Base-by-base conservation (phyloP, 2,113 vertebrate species). In the Pithys albifrons region DNA sequence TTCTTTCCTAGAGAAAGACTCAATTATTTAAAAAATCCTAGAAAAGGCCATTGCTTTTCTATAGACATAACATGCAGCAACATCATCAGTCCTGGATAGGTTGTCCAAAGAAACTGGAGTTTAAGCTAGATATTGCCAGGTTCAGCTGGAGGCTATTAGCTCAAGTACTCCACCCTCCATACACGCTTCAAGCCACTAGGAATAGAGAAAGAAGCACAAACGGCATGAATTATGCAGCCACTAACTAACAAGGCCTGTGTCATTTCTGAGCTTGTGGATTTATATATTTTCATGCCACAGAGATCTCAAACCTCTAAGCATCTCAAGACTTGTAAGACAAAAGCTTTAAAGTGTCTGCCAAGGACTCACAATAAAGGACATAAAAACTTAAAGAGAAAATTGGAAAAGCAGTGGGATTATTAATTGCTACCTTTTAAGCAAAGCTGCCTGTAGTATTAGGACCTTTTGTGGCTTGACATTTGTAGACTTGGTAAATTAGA, bases 371-470 rank as follows among this genome's bases (percentile, higher is more conserved):
- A 80, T 55, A 57, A 91, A 65, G 54, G 46, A 81, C 79, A 66
- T 88, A 84, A 92, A 96, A 96, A 91, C 71, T 49, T 69, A 84
- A 82, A 71, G 7, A 82, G 46, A 28, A 73, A 79, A 75, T 59
- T 45, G 78, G 69, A 79, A 95, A 95, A 95, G 49, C 45, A 71
- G 19, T 70, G 18, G 15, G 39, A 82, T 90, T 94, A 91, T 94
- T 97, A 95, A 96, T 87, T 87, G 70, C 87, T 93, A 48, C 51
- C 59, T 79, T 91, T 92, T 90, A 92, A 93, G 76, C 59, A 93
- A 93, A 96, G n/a, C 33, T 76, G 45, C 65, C 78, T 80, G 69
- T 65, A 89, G 61, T 79, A 74, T 64, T 84, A 75, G 70, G 66
- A 94, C 70, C 83, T 75, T 88, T 78, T 66, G 69, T 91, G 73